Evolutionary conservation across 2,113 vertebrate species (phyloP), one percentile per base, ranked within the genome.

Genomic region (Lucifuga dentata): DNA sequence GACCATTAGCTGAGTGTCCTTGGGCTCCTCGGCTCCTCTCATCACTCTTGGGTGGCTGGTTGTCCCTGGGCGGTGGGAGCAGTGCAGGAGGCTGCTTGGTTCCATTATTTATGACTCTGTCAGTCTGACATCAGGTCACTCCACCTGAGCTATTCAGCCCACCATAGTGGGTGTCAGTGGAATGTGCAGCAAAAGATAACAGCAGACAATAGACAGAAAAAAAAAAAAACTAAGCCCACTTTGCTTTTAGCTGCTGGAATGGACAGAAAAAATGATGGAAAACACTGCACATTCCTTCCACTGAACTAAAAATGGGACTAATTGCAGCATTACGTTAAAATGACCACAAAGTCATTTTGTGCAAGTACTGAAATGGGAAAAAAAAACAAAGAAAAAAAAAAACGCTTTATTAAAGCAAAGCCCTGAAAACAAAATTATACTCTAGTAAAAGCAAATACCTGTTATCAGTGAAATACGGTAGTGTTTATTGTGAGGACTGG

Each of bases 51-150:
- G 79, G 72, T 50, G 62, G 56, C 75, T 84, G 81, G 73, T 63
- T 77, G 81, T 87, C 86, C 80, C 86, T 81, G 79, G 70, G 78
- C 61, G 1, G n/a, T 75, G 68, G 78, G 81, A 73, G 58, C 39
- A 0, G 59, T 43, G 32, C 52, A 15, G 66, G 62, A 59, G 56
- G 50, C 70, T 44, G 59, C 77, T 77, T 53, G 71, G 58, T 48
- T 81, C 69, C 51, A 76, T 87, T 87, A 88, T 90, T 89, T 85
- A 88, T 86, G 70, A 68, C 48, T 68, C 60, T 83, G 84, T 89
- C 86, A 86, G 60, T 80, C 68, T 78, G 73, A 90, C 78, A 68
- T 71, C 68, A 79, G 68, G 68, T 68, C 11, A 11, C 52, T 62
- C 78, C 79, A 79, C 84, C 87, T 84, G 82, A 58, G 60, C 61